Percentiles rank a stretch among this genome's conserved stretches.
Conservation (phyloP, 2,113 vertebrate species). For the Lichenostomus cassidix region DNA sequence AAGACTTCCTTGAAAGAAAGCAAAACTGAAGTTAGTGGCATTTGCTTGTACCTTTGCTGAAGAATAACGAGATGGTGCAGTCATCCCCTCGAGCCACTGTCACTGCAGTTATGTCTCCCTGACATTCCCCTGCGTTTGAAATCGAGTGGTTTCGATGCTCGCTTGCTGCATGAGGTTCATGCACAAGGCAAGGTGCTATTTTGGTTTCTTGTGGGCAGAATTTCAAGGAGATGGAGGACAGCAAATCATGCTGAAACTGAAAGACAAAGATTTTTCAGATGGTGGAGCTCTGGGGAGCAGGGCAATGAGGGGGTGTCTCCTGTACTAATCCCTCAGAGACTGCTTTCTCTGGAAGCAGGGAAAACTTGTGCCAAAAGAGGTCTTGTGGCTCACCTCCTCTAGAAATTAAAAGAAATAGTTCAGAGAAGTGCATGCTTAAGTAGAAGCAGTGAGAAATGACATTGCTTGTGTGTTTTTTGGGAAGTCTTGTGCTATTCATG, state of each 20-base stretch:
- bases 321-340: not conserved
- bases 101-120: slow-evolving; percentile 25
- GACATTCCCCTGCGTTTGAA: not conserved
- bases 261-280: not conserved
- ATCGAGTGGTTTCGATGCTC: not conserved
- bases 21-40: slow-evolving; percentile 23
- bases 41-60: slow-evolving; percentile 33
- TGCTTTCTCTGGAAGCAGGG: not conserved
- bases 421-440: not conserved
- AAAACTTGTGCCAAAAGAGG: not conserved
- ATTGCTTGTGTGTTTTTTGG: not conserved
- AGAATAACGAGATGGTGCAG: not conserved
- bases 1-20: slow-evolving; percentile 22
- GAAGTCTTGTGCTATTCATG: not conserved
- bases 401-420: not conserved
- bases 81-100: slow-evolving; percentile 31
- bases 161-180: not conserved
- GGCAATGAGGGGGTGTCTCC: not conserved
- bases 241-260: not conserved
- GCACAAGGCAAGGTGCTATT: slow-evolving; percentile 45
- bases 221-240: not conserved
- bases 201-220: not conserved
- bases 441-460: not conserved
- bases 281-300: not conserved
- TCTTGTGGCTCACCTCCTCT: not conserved